Evolutionary conservation across 1,140 invertebrate species (phyloP).

Genomic region (Zaprionus africanus): DNA sequence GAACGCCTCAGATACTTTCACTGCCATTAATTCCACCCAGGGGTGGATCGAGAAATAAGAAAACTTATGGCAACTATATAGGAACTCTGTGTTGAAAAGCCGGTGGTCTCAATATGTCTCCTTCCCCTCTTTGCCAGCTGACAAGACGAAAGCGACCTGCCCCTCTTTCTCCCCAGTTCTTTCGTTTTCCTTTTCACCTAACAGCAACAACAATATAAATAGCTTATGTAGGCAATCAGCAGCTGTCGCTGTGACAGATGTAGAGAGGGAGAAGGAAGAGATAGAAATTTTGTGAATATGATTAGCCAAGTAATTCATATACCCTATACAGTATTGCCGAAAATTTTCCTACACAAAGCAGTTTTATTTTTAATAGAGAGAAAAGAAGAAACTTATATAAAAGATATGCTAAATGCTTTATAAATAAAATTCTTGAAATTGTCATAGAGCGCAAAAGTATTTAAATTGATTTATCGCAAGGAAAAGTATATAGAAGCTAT

Average conservation of each 20-base stretch:
- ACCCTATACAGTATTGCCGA: not conserved
- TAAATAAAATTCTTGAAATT: not conserved
- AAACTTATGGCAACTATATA: not conserved
- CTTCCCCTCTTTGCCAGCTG: slow-evolving; percentile 40
- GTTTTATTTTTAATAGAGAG: not conserved
- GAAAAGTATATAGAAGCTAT: not conserved
- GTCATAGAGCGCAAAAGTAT: not conserved
- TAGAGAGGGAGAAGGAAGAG: not conserved
- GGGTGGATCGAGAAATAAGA: slow-evolving; percentile 6
- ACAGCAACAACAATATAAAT: slow-evolving; percentile 40
- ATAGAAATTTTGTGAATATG: slow-evolving; percentile 17
- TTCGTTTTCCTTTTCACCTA: slow-evolving; percentile 15
- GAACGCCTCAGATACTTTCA: slow-evolving; percentile 68
- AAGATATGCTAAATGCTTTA: not conserved
- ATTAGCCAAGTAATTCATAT: slow-evolving; percentile 11
- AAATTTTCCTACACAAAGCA: not conserved
- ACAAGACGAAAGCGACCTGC: slow-evolving; percentile 23
- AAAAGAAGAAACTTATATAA: not conserved
- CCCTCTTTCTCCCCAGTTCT: not conserved
- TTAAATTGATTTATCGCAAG: not conserved
- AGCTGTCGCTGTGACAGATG: slow-evolving; percentile 15
- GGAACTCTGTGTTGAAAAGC: slow-evolving; percentile 33
- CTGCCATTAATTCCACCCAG: slow-evolving; percentile 38
- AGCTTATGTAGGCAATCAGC: slow-evolving; percentile 32
- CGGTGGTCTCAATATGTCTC: slow-evolving; percentile 44